Percentiles rank a stretch among this genome's conserved stretches.
Conservation (phyloP, 2,888 invertebrate species). For the Maniola hyperantus region DNA sequence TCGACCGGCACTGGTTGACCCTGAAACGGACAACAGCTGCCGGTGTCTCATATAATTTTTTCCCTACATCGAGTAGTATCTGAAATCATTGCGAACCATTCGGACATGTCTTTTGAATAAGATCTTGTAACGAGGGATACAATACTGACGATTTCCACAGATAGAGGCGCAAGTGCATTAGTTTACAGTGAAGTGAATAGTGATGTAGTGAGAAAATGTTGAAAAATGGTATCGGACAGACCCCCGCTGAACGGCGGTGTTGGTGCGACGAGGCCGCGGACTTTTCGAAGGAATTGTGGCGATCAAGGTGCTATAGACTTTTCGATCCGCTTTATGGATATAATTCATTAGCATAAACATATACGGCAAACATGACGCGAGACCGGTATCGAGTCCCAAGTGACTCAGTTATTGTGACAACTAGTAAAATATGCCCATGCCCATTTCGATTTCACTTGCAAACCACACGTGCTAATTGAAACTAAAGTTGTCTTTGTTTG, state of each 20-base stretch:
- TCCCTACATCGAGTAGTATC: conserved; percentile 48
- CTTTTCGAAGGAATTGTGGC: conserved; percentile 82
- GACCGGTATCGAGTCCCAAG: conserved; percentile 33
- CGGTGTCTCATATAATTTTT: conserved; percentile 54
- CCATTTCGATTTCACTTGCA: conserved; percentile 33
- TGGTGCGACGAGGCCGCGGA: conserved; percentile 72
- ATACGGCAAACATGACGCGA: conserved; percentile 43
- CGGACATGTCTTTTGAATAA: conserved; percentile 38
- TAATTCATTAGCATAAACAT: conserved; percentile 34
- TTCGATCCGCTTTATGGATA: conserved; percentile 43
- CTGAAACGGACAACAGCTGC: conserved; percentile 70
- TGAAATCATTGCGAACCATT: conserved; percentile 38
- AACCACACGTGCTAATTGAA: conserved; percentile 30
- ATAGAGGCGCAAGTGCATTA: conserved; percentile 24
- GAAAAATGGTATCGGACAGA: conserved; percentile 78
- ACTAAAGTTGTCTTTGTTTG: conserved; percentile 19
- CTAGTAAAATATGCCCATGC: conserved; percentile 23
- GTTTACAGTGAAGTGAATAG: conserved; percentile 39
- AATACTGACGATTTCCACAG: conserved; percentile 33
- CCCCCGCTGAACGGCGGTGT: conserved; percentile 69
- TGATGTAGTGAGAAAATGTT: conserved; percentile 62
- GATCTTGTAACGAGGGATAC: conserved; percentile 12
- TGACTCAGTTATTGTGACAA: conserved; percentile 45
- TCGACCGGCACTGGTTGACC: conserved; percentile 72
- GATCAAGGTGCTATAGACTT: conserved; percentile 78